Base-by-base conservation (phyloP, 2,797 vertebrate species). In the Margarornis squamiger region DNA sequence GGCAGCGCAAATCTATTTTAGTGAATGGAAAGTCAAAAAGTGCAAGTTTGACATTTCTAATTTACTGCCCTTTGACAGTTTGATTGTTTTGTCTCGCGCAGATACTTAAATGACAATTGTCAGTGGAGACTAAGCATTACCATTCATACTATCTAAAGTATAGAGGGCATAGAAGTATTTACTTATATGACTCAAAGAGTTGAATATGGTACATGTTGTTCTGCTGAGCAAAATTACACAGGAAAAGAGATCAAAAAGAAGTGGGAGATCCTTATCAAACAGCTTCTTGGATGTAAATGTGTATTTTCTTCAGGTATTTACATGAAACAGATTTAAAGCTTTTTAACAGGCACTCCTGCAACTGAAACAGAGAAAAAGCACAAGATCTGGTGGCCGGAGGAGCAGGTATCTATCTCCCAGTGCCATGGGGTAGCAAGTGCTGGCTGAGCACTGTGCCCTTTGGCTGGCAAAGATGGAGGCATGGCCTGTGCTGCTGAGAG, bases 401-500 rank as follows among this genome's bases (percentile, higher is more conserved):
- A 58, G 18, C 29, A 57, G 21, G 8, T 30, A 23, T 34, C 23
- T 14, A 18, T 57, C 30, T 77, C 27, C 32, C 61, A 29, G 52
- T 0, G 0, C 21, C 6, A 1, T 29, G 73, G 24, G 23, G 4
- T 55, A 46, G 9, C 43, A 30, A 30, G 15, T 20, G 49, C 76
- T 72, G 23, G 29, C 48, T 70, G 34, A 52, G 24, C 45, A 27
- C 13, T 2, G 1, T 29, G 22, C 36, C 1, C 0, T 27, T 48
- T 15, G 5, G 5, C 54, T 49, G 52, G 34, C 20, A 30, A 29
- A 54, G 39, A 26, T 86, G 46, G 27, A 70, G 29, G 5, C 23
- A 43, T 32, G 0, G 0, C 13, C 41, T 32, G 29, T 18, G 39
- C 29, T 30, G 17, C 18, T 39, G 55, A 38, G 30, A 70, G 26